phyloP scores from a whole-genome alignment of 2,797 vertebrate genomes.

The Spatula clypeata region DNA sequence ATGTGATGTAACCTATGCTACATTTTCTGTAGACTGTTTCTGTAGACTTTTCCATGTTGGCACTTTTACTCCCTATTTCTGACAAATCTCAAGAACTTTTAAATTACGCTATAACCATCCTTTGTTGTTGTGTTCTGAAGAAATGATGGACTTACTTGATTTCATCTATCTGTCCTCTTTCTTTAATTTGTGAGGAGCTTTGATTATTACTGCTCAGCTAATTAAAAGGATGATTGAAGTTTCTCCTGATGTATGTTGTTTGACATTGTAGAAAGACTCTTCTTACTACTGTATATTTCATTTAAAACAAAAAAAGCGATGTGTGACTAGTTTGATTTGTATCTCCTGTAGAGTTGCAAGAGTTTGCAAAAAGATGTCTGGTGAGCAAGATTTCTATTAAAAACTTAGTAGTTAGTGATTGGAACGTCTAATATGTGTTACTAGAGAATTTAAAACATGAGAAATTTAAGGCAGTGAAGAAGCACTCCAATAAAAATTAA shows the following conservation, averaged over 20 bases:
- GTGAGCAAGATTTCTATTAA: conserved; percentile 75
- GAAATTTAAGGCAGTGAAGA: conserved; percentile 71
- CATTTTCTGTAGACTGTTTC: background rate
- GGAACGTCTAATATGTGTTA: conserved; percentile 74
- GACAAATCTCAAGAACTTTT: conserved; percentile 44
- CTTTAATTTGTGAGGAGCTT: conserved; percentile 54
- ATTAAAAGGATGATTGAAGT: conserved; percentile 69
- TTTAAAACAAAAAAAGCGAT: background rate
- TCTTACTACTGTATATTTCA: conserved; percentile 30
- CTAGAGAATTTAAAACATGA: conserved; percentile 73
- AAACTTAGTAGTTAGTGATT: conserved; percentile 69
- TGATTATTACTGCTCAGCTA: conserved; percentile 46
- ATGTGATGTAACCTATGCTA: background rate
- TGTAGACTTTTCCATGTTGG: background rate
- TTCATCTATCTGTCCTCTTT: conserved; percentile 41
- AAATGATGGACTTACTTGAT: conserved; percentile 41
- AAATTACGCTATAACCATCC: conserved; percentile 24
- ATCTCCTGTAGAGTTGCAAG: conserved; percentile 66
- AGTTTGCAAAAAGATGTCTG: conserved; percentile 55
- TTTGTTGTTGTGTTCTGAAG: conserved; percentile 46
- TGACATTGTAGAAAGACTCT: conserved; percentile 42
- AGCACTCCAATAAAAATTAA: conserved; percentile 67
- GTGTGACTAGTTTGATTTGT: conserved; percentile 62
- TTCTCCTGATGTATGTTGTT: conserved; percentile 25
- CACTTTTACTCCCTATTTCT: background rate